Evolutionary conservation across 2,797 vertebrate genomes (phyloP), one percentile per base, ranked within the genome.

Genomic region (Chanos chanos): DNA sequence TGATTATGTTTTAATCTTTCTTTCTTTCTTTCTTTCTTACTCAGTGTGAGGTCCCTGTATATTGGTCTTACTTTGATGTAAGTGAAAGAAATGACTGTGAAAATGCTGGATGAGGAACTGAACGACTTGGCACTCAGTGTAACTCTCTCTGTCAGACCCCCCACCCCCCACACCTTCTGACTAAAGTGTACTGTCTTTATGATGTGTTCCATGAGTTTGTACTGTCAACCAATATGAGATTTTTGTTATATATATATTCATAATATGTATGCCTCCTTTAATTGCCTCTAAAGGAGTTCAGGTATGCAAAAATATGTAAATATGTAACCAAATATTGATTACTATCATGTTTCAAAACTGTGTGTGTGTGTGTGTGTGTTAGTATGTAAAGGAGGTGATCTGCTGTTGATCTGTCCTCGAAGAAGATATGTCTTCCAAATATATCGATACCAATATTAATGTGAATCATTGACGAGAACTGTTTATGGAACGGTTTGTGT

Each of bases 41-140:
- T n/a, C 3, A 27, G 28, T 27, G 45, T 31, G 24, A 49, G n/a
- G 45, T 27, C 31, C 24, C 28, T 28, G 28, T 27, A 45, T 49
- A 49, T 18, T 28, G 49, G 49, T 45, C 40, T 21, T 43, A 43
- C 40, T 43, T 43, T n/a, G 40, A 43, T n/a, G n/a, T n/a, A n/a
- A n/a, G n/a, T n/a, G n/a, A n/a, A n/a, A n/a, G n/a, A n/a, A n/a
- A n/a, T n/a, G n/a, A n/a, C n/a, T n/a, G n/a, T n/a, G n/a, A n/a
- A n/a, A n/a, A n/a, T n/a, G n/a, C n/a, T n/a, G n/a, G n/a, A n/a
- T n/a, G n/a, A n/a, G n/a, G n/a, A n/a, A n/a, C n/a, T n/a, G n/a
- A n/a, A n/a, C n/a, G n/a, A n/a, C n/a, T n/a, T n/a, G n/a, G n/a
- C n/a, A n/a, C n/a, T n/a, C n/a, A n/a, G n/a, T n/a, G n/a, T n/a